Evolutionary conservation across 2,113 vertebrate species (phyloP).

Genomic region (Tringa solitaria): DNA sequence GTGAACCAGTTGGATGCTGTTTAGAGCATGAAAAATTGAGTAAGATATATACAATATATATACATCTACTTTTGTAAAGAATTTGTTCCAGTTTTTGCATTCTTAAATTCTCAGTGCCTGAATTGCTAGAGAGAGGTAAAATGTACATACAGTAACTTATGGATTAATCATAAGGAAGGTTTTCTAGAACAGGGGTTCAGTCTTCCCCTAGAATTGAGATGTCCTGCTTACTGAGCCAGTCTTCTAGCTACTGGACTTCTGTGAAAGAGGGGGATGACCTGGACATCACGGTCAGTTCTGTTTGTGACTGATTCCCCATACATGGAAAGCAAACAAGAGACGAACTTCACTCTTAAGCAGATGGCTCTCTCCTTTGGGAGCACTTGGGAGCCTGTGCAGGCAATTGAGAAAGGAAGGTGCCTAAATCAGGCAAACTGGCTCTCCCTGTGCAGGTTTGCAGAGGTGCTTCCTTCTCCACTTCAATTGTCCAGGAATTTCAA

Average conservation of each 20-base stretch:
- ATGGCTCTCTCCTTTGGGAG: conserved; percentile 4
- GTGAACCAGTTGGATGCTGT: background rate
- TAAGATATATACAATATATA: no score
- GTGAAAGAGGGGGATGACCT: background rate
- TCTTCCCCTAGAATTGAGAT: background rate
- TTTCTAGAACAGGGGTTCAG: background rate
- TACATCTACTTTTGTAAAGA: background rate
- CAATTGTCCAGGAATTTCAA: background rate
- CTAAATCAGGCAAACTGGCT: background rate
- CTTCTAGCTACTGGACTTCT: background rate
- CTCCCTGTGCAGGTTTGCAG: background rate
- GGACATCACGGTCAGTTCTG: background rate
- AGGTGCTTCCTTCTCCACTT: background rate
- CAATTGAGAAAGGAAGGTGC: conserved; percentile 14
- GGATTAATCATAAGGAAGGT: background rate
- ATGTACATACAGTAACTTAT: background rate
- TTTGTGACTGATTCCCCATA: background rate
- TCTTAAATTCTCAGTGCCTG: background rate
- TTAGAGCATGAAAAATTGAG: background rate
- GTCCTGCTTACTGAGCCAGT: background rate
- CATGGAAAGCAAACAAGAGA: background rate
- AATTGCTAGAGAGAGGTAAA: background rate
- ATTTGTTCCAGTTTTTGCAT: background rate
- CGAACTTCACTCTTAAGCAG: background rate
- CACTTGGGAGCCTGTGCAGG: background rate